phyloP scores from a whole-genome alignment of 1,140 invertebrate genomes.

The Apis dorsata region DNA sequence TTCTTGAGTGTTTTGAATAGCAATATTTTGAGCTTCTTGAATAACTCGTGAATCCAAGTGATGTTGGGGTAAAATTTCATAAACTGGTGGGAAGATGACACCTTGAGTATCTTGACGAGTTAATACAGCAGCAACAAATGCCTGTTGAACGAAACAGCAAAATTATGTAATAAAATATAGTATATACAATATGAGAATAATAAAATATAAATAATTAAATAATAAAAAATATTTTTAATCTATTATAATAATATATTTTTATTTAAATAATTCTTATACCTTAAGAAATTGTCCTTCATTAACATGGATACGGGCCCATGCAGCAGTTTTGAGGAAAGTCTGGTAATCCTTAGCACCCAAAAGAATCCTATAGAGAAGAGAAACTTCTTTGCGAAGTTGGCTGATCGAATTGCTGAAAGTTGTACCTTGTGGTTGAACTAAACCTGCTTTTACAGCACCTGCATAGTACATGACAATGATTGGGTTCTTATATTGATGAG shows the following conservation, averaged over 20 bases:
- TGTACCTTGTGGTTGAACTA: constrained; percentile 74
- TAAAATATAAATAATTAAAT: too few species aligned
- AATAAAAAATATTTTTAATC: neutral
- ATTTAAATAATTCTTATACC: constrained; percentile 39
- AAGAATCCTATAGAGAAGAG: constrained; percentile 76
- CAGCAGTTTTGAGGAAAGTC: constrained; percentile 76
- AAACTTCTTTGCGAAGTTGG: constrained; percentile 73
- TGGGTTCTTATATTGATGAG: constrained; percentile 70
- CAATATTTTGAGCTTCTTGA: constrained; percentile 76
- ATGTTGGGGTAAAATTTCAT: constrained; percentile 80
- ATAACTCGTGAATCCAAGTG: constrained; percentile 79
- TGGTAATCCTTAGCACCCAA: constrained; percentile 76
- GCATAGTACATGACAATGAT: constrained; percentile 70
- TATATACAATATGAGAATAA: neutral
- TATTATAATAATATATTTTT: neutral
- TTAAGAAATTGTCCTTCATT: constrained; percentile 78
- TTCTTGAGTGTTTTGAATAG: constrained; percentile 56
- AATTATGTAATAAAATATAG: neutral
- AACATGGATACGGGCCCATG: constrained; percentile 76
- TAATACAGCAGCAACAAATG: constrained; percentile 73
- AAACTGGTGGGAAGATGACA: constrained; percentile 77
- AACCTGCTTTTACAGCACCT: constrained; percentile 64
- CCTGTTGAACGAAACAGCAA: constrained; percentile 59
- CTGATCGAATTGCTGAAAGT: constrained; percentile 67
- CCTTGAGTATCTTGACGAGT: constrained; percentile 76